These are phyloP conservation scores for Aporophyla nigra DNA, from an alignment of 2,888 invertebrate genomes.

Conservation along the genomic window DNA sequence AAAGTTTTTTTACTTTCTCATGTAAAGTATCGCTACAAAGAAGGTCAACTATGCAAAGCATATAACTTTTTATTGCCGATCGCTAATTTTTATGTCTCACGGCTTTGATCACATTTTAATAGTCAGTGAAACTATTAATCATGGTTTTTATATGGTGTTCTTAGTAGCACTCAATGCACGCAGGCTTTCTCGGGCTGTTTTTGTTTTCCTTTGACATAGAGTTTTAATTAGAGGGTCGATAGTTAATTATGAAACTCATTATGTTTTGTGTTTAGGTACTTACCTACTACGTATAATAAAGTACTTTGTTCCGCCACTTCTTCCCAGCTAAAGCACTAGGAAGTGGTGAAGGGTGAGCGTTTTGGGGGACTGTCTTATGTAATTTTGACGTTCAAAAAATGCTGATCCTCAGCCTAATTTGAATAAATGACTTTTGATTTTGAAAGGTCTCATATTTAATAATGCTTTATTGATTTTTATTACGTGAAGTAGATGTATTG, in stretches of 20 bases:
- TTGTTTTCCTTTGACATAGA: conserved; percentile 29
- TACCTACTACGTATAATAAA: background rate
- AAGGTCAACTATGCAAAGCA: conserved; percentile 50
- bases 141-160: conserved; percentile 46
- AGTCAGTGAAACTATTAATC: conserved; percentile 57
- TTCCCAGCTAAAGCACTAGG: too few species aligned
- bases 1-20: conserved; percentile 48
- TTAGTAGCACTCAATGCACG: conserved; percentile 33
- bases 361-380: too few species aligned
- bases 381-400: too few species aligned
- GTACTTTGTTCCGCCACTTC: too few species aligned
- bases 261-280: background rate
- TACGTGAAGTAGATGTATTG: too few species aligned
- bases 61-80: conserved; percentile 56
- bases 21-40: conserved; percentile 29
- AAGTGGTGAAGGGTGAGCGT: too few species aligned
- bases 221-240: conserved; percentile 29
- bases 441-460: background rate
- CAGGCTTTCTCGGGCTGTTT: conserved; percentile 44
- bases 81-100: conserved; percentile 62
- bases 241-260: conserved; percentile 25
- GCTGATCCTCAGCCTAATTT: too few species aligned
- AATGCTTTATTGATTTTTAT: background rate
- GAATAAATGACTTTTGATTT: too few species aligned
- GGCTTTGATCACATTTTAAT: conserved; percentile 62